These are phyloP conservation scores for Ennomos erosarius DNA, from an alignment of 2,888 invertebrate genomes.

Conservation along the genomic window DNA sequence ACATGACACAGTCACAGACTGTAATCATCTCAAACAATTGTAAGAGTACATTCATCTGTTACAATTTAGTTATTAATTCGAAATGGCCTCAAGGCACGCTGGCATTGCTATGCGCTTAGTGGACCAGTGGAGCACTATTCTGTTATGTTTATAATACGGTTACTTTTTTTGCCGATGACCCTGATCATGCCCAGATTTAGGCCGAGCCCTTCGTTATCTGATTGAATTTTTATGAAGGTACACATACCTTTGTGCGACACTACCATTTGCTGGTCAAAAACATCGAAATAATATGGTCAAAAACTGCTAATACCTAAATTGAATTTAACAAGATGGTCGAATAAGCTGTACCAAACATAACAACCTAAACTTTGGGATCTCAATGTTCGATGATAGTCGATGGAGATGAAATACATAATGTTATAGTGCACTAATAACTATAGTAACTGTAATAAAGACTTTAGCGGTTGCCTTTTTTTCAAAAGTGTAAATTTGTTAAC, in stretches of 20 bases:
- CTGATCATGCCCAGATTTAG: constrained; percentile 61
- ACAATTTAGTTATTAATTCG: constrained; percentile 54
- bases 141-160: constrained; percentile 80
- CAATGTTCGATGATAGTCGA: too few species aligned
- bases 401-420: too few species aligned
- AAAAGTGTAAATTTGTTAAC: constrained; percentile 16
- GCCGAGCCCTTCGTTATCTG: constrained; percentile 67
- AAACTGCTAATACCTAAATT: not conserved
- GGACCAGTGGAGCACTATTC: constrained; percentile 77
- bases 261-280: not conserved
- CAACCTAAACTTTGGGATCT: too few species aligned
- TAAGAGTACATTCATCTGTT: constrained; percentile 28
- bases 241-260: constrained; percentile 23
- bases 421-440: too few species aligned
- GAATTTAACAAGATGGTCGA: too few species aligned
- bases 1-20: constrained; percentile 8
- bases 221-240: constrained; percentile 43
- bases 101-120: constrained; percentile 70
- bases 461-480: not conserved
- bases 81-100: constrained; percentile 56
- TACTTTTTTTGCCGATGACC: constrained; percentile 71
- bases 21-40: constrained; percentile 15
- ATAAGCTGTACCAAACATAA: too few species aligned
- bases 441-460: not conserved
- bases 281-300: too few species aligned